Evolutionary conservation across 2,113 vertebrate genomes (phyloP), one percentile per base, ranked within the genome.

Genomic region (Triplophysa siluroides): DNA sequence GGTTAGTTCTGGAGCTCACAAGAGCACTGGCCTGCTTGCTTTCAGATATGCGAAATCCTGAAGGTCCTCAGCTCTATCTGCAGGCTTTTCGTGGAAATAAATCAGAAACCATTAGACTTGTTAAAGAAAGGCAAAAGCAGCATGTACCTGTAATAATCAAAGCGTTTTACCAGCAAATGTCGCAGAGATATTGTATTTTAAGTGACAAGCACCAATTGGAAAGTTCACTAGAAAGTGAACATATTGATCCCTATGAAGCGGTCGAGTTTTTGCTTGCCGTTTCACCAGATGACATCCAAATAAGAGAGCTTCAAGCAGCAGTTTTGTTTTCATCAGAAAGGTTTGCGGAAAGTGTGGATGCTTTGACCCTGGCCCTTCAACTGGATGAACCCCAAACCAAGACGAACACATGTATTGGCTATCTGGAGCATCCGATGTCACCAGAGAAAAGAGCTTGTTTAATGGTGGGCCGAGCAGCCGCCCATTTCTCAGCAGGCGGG

Each of bases 11-110:
- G 75, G 91, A 89, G 81, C 89, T 98, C 76, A 95, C 93, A 3
- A 91, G 91, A 1, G 96, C 94, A 0, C 86, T 99, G 81, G 94
- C 96, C 1, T 85, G 87, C 84, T 84, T 98, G 61, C 88, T 97
- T 19, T 92, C 94, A 0, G 79, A 92, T 13, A 83, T 83, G 0
- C 80, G 86, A 3, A 62, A 3, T 0, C 72, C 26, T 2, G 83
- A 81, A 0, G 94, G 94, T 0, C 76, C 95, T 19, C 73, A 68
- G 0, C 91, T 94, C 66, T 99, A 98, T 26, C 81, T 98, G 19
- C 91, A 88, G 61, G 91, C 93, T 8, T 98, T 95, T 26, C 73
- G 19, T 23, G 77, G 73, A 0, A 85, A 92, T 2, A 84, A 52
- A 10, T 47, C 84, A 0, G 90, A 94, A 76, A 90, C 93, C 0